Percentiles rank a stretch among this genome's conserved stretches.
Evolutionary conservation across 2,113 vertebrate genomes (phyloP).

Genomic region (Ammospiza caudacuta): DNA sequence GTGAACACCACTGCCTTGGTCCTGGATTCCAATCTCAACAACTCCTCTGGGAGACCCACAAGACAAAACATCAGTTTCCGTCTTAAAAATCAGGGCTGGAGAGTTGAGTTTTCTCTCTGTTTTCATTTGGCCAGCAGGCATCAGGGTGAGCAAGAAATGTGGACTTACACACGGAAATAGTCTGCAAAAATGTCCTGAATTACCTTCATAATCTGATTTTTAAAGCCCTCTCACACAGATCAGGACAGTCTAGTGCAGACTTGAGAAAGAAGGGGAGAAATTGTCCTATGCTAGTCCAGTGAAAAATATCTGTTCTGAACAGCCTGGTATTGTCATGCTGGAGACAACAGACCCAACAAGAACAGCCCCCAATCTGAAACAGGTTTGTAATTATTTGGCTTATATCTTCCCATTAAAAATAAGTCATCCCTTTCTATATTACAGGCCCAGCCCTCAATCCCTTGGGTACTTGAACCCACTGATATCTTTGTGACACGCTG

Average conservation of each 20-base stretch:
- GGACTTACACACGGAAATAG: fast-evolving
- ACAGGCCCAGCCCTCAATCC: background rate
- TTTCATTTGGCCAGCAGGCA: background rate
- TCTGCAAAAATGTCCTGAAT: background rate
- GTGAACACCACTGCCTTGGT: background rate
- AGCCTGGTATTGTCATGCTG: background rate
- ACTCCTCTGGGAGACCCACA: background rate
- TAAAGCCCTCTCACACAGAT: background rate
- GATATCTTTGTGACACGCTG: background rate
- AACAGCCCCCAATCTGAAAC: background rate
- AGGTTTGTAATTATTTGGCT: background rate
- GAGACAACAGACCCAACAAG: background rate
- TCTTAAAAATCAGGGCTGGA: background rate
- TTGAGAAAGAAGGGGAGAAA: background rate
- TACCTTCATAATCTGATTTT: background rate
- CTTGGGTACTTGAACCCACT: background rate
- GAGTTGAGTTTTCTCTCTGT: background rate
- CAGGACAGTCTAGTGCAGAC: background rate
- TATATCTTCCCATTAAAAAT: background rate
- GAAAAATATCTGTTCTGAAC: background rate
- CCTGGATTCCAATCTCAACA: background rate
- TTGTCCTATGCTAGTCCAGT: background rate
- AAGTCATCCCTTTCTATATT: background rate
- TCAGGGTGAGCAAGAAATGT: background rate
- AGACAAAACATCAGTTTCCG: background rate